These are phyloP conservation scores for Formica aserva DNA, from an alignment of 2,888 invertebrate species.

Conservation along the genomic window DNA sequence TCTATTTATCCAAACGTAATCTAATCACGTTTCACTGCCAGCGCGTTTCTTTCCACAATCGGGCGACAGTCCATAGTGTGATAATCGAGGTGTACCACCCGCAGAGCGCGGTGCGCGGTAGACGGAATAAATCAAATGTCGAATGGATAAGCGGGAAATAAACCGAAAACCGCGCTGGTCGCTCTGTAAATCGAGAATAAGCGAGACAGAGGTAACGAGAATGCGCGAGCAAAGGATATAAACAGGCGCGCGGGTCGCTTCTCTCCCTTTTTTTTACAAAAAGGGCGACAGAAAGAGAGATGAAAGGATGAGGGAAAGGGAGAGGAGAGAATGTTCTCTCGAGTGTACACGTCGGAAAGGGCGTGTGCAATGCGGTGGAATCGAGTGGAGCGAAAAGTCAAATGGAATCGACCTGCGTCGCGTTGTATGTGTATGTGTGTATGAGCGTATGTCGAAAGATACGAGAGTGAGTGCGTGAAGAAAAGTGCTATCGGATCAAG, in stretches of 20 bases:
- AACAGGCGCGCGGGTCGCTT: slow-evolving; percentile 26
- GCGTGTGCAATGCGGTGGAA: slow-evolving; percentile 83
- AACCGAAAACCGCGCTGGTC: slow-evolving; percentile 72
- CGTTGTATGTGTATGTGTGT: background rate
- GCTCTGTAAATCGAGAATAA: slow-evolving; percentile 58
- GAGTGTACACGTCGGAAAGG: slow-evolving; percentile 68
- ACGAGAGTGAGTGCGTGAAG: slow-evolving; percentile 58
- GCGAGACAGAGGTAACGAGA: slow-evolving; percentile 32
- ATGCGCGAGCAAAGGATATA: slow-evolving; percentile 37
- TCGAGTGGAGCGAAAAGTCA: slow-evolving; percentile 81
- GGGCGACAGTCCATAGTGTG: slow-evolving; percentile 31
- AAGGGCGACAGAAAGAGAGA: slow-evolving; percentile 48
- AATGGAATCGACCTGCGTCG: slow-evolving; percentile 67
- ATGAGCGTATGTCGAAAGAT: slow-evolving; percentile 53
- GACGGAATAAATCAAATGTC: slow-evolving; percentile 76
- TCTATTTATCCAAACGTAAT: background rate
- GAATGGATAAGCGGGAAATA: slow-evolving; percentile 72
- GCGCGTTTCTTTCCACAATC: slow-evolving; percentile 5
- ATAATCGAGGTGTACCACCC: slow-evolving; percentile 65
- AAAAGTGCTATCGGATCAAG: slow-evolving; percentile 68
- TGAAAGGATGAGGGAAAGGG: background rate
- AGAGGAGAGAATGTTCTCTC: slow-evolving; percentile 56
- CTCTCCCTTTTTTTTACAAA: slow-evolving; percentile 41
- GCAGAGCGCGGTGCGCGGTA: slow-evolving; percentile 64
- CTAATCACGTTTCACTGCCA: background rate